These are phyloP conservation scores for Takifugu ocellatus DNA, from an alignment of 2,797 vertebrate genomes.

Conservation along the genomic window DNA sequence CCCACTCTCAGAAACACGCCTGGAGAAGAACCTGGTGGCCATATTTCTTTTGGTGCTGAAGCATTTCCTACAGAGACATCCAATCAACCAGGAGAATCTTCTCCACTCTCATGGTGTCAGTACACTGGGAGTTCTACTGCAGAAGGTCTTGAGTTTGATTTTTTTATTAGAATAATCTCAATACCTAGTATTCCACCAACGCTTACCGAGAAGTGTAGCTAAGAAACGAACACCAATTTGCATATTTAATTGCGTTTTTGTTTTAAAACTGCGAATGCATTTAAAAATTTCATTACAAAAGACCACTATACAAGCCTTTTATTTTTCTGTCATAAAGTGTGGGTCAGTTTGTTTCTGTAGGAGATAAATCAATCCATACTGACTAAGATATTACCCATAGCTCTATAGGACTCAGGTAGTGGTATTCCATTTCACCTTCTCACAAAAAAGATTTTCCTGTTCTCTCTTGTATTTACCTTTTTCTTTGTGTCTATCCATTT, in stretches of 20 bases:
- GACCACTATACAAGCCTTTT: slow-evolving; percentile 12
- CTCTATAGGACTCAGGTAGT: not conserved
- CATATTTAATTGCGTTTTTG: not conserved
- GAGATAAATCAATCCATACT: slow-evolving; percentile 7
- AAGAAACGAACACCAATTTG: too few relatives aligned
- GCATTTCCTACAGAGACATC: slow-evolving; percentile 92
- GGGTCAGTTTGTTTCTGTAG: slow-evolving; percentile 17
- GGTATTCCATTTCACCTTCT: not conserved
- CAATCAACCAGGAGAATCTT: slow-evolving; percentile 92
- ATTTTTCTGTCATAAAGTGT: slow-evolving; percentile 4
- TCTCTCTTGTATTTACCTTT: slow-evolving; percentile 9
- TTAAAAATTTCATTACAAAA: slow-evolving; percentile 9
- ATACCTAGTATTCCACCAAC: not conserved
- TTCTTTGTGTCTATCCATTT: slow-evolving; percentile 2
- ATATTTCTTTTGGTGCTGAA: slow-evolving; percentile 93
- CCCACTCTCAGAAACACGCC: slow-evolving; percentile 83
- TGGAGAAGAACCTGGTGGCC: slow-evolving; percentile 92
- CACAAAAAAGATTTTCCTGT: slow-evolving; percentile 2
- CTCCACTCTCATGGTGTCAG: slow-evolving; percentile 85
- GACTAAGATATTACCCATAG: not conserved
- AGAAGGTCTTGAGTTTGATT: slow-evolving; percentile 79
- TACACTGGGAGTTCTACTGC: slow-evolving; percentile 87
- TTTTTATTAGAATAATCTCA: not conserved
- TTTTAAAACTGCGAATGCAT: not conserved
- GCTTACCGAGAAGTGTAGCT: not conserved